Base-by-base conservation (phyloP, 2,888 invertebrate species). In the Tenthredo mesomela region DNA sequence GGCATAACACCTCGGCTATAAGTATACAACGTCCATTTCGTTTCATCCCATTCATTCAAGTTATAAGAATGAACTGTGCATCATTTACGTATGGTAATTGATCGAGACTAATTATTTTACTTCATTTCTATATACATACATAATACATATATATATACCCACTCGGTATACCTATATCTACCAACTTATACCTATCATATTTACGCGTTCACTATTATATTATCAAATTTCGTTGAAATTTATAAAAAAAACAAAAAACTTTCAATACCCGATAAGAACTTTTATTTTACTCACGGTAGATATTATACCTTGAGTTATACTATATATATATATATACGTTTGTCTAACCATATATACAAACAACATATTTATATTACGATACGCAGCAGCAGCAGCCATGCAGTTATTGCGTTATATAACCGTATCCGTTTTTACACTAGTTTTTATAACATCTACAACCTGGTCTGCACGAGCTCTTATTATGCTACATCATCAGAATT, bases 71-170 rank as follows among this genome's bases (percentile, higher is more conserved):
- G 77, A 77, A 77, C 77, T 18, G 54, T 54, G 25, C 18, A 77
- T 77, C 54, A 77, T 77, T 77, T 77, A 77, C 77, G 43, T 73
- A 77, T 77, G 77, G 54, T 77, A 77, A 77, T 77, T 77, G 50
- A 77, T 77, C 33, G 77, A 54, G 77, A 18, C 50, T 77, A 54
- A 77, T 77, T 77, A 77, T 33, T 77, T 50, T 15, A n/a, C 33
- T 29, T 37, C 6, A 37, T 71, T 18, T 71, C n/a, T 29, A 71
- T 6, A 54, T 2, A 7, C 6, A 54, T 6, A 5, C n/a, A 50
- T 15, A 15, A n/a, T n/a, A 71, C 4, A 54, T 2, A 7, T 18
- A 54, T 6, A 5, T 50, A 50, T 15, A 15, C 29, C 29, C 3
- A 50, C 43, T 50, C 5, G 43, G 25, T 61, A 61, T 21, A 2